Conservation (phyloP, 2,888 invertebrate species). For the Rutpela maculata region DNA sequence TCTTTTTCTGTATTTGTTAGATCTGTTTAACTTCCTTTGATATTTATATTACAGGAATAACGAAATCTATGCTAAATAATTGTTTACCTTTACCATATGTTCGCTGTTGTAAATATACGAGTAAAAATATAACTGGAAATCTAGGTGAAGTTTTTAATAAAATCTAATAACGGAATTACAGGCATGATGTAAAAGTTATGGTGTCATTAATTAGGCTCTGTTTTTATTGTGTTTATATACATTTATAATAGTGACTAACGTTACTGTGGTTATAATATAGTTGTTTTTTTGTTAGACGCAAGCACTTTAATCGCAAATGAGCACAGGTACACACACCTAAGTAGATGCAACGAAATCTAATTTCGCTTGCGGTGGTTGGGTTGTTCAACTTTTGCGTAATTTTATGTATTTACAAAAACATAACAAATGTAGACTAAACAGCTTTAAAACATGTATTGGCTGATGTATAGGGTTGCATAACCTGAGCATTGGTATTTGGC, state of each 20-base stretch:
- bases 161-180: constrained; percentile 10
- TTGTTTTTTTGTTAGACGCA: background rate
- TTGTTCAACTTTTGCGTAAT: constrained; percentile 28
- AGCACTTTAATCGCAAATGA: background rate
- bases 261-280: background rate
- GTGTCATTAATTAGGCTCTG: background rate
- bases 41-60: constrained; percentile 31
- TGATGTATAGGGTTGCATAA: constrained; percentile 22
- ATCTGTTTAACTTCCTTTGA: constrained; percentile 24
- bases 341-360: background rate
- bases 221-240: constrained; percentile 5
- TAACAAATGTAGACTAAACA: constrained; percentile 29
- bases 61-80: constrained; percentile 34
- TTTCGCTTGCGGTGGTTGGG: background rate
- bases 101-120: constrained; percentile 15
- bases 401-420: constrained; percentile 28
- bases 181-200: constrained; percentile 11
- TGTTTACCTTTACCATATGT: constrained; percentile 47
- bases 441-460: background rate
- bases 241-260: constrained; percentile 14
- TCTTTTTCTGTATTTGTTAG: constrained; percentile 42
- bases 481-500: background rate
- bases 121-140: constrained; percentile 27
- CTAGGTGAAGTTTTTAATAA: constrained; percentile 17
- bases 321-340: background rate